phyloP scores from a whole-genome alignment of 2,888 invertebrate species.

The Dendrolimus pini region DNA sequence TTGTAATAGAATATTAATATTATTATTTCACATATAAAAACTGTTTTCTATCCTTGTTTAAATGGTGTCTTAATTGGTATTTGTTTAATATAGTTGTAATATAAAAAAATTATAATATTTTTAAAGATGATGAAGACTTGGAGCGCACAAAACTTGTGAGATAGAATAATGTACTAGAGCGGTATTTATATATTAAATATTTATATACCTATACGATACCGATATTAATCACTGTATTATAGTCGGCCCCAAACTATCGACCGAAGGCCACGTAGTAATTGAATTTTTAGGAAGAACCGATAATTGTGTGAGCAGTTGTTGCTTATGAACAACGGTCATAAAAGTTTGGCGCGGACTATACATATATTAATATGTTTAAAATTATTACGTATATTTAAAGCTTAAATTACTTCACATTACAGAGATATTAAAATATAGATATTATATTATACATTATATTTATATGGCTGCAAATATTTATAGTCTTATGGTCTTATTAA shows the following conservation, averaged over 20 bases:
- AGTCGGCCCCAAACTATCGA: not conserved
- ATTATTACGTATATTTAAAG: no score
- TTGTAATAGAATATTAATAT: slow-evolving; percentile 6
- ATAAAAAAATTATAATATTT: slow-evolving; percentile 42
- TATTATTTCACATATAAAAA: not conserved
- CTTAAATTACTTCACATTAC: no score
- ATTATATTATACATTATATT: no score
- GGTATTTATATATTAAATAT: slow-evolving; percentile 42
- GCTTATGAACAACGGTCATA: no score
- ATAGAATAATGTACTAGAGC: slow-evolving; percentile 46
- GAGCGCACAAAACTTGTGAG: slow-evolving; percentile 72
- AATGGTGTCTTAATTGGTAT: slow-evolving; percentile 10
- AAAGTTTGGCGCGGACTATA: no score
- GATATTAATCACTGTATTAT: slow-evolving; percentile 14
- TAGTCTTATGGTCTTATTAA: no score
- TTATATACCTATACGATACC: slow-evolving; percentile 31
- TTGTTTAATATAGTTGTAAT: slow-evolving; percentile 18
- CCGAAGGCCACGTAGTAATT: no score
- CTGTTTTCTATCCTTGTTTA: not conserved
- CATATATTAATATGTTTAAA: no score
- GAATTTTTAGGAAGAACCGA: no score
- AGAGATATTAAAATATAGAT: no score
- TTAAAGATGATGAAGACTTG: slow-evolving; percentile 52
- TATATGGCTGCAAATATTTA: no score
- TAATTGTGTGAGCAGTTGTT: no score